A percentile compares a stretch with the other conserved stretches of the same genome.
phyloP scores from a whole-genome alignment of 2,888 invertebrate species.

The Xylota segnis region DNA sequence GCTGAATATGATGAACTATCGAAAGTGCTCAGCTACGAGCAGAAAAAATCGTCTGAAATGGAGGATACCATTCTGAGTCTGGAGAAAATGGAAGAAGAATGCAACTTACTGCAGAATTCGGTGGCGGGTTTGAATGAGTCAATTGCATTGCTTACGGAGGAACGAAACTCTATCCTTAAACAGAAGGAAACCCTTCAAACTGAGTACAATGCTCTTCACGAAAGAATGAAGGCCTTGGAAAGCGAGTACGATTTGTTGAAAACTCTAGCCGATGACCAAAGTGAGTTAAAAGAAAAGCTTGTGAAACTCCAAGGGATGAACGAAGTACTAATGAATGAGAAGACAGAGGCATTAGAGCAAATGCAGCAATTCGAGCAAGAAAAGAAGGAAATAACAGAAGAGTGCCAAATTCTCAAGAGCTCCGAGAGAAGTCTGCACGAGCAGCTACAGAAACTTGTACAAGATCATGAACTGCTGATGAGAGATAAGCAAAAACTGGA shows the following conservation, averaged over 20 bases:
- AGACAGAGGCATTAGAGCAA: not conserved
- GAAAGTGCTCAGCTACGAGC: slow-evolving; percentile 13
- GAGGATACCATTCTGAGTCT: slow-evolving; percentile 16
- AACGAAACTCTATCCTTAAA: slow-evolving; percentile 15
- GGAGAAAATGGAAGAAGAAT: slow-evolving; percentile 20
- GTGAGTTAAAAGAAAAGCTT: slow-evolving; percentile 49
- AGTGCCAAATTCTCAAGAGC: slow-evolving; percentile 57
- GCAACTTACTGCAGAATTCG: slow-evolving; percentile 6
- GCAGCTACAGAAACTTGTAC: slow-evolving; percentile 49
- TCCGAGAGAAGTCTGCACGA: slow-evolving; percentile 34
- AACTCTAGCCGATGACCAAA: slow-evolving; percentile 11
- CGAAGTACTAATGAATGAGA: slow-evolving; percentile 1
- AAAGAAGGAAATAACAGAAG: slow-evolving; percentile 38
- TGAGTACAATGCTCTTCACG: slow-evolving; percentile 29
- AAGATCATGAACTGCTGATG: slow-evolving; percentile 35
- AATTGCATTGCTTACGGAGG: slow-evolving; percentile 1
- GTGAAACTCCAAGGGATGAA: slow-evolving; percentile 49
- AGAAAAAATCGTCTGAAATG: slow-evolving; percentile 30
- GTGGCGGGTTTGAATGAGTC: slow-evolving; percentile 14
- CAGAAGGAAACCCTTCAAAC: slow-evolving; percentile 34
- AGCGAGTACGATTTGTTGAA: slow-evolving; percentile 17
- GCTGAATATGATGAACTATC: slow-evolving; percentile 56
- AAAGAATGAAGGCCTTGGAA: slow-evolving; percentile 41
- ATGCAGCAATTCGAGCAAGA: slow-evolving; percentile 1
- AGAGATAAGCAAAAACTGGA: slow-evolving; percentile 35